These are phyloP conservation scores for Trimorus sp. DNA, from an alignment of 2,888 invertebrate genomes.

Conservation along the genomic window DNA sequence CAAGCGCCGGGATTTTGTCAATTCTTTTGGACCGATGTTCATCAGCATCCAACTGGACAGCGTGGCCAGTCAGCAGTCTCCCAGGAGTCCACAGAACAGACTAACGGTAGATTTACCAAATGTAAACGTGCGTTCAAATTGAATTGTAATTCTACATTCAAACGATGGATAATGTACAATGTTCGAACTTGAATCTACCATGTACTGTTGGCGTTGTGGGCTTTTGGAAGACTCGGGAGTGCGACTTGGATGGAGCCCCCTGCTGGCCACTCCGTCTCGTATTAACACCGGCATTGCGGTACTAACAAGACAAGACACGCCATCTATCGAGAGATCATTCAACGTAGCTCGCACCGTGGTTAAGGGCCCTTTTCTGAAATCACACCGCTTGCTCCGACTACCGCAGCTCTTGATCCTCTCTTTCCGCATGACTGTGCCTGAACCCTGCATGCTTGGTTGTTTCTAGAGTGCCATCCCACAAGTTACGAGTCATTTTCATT, in stretches of 20 bases:
- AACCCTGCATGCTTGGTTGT: constrained; percentile 30
- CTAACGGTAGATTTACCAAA: no score
- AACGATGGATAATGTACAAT: no score
- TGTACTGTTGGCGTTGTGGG: no score
- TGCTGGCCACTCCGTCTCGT: constrained; percentile 76
- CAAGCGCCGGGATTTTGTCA: constrained; percentile 50
- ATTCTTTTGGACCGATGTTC: constrained; percentile 70
- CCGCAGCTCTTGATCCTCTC: background rate
- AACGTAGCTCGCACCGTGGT: no score
- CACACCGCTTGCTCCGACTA: no score
- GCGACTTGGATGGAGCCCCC: background rate
- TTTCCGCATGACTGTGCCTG: constrained; percentile 30
- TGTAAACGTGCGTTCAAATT: no score
- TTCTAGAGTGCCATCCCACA: constrained; percentile 36
- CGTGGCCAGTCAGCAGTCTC: no score
- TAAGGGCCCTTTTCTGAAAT: background rate
- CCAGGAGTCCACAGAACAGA: no score
- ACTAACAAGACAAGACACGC: constrained; percentile 61
- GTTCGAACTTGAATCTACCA: no score
- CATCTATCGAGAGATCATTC: constrained; percentile 28
- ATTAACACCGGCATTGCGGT: constrained; percentile 68
- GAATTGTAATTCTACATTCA: no score
- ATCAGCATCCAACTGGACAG: constrained; percentile 59
- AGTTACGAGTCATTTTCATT: constrained; percentile 43
- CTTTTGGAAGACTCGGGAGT: no score